A percentile compares a stretch with the other conserved stretches of the same genome.
phyloP scores from a whole-genome alignment of 2,888 invertebrate species.

The Nipponacmea schrenckii region DNA sequence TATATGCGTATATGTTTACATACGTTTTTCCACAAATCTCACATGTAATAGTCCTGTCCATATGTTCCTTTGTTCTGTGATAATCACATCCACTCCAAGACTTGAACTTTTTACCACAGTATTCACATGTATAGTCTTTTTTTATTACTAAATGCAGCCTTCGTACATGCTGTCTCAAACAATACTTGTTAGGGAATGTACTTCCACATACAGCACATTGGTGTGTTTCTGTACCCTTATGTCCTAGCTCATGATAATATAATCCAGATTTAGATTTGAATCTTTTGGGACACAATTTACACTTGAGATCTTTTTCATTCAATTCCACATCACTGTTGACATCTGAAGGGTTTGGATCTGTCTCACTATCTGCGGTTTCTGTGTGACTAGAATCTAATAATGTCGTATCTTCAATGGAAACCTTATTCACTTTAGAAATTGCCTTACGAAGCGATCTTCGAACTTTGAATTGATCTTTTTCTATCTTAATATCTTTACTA shows the following conservation, averaged over 20 bases:
- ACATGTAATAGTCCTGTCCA: neutral
- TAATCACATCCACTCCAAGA: neutral
- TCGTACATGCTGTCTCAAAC: neutral
- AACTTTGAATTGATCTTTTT: too few relatives aligned
- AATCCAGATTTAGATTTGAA: neutral
- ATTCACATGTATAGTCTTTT: neutral
- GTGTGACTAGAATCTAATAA: neutral
- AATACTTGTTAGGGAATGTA: neutral
- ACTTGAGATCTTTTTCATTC: neutral
- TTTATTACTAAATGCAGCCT: neutral
- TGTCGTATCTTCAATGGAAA: too few relatives aligned
- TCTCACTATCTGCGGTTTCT: neutral
- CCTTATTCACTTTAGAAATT: too few relatives aligned
- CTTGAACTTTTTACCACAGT: neutral
- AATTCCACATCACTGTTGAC: neutral
- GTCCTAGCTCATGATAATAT: neutral
- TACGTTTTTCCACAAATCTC: neutral
- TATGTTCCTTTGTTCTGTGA: neutral
- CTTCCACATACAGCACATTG: neutral
- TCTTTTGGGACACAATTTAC: neutral
- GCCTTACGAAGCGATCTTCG: too few relatives aligned
- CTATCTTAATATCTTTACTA: too few relatives aligned
- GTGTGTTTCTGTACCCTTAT: neutral
- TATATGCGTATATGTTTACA: neutral
- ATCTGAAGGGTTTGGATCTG: neutral